Evolutionary conservation across 2,113 vertebrate genomes (phyloP).

Genomic region (Oxyura jamaicensis): DNA sequence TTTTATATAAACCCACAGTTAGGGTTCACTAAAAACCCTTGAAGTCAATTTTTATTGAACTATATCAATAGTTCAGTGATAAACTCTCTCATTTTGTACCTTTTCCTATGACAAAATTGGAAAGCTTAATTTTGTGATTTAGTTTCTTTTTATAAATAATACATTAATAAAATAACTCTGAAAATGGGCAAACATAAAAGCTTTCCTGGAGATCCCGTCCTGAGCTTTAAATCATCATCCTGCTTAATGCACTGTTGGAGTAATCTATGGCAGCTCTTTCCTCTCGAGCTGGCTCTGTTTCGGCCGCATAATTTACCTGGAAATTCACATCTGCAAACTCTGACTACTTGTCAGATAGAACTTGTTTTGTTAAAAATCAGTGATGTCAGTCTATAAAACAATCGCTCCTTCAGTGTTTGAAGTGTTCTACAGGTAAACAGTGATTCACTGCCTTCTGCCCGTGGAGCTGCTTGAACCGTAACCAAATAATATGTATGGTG

Average conservation of each 20-base stretch:
- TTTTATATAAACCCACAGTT: constrained; percentile 44
- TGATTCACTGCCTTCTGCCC: neutral
- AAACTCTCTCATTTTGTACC: neutral
- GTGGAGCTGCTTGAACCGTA: neutral
- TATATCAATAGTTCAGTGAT: constrained; percentile 21
- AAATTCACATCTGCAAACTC: neutral
- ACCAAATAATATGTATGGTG: neutral
- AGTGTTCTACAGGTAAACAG: neutral
- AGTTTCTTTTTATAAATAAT: neutral
- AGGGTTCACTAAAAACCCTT: constrained; percentile 34
- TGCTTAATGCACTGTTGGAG: neutral
- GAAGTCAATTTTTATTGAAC: constrained; percentile 32
- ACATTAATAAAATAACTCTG: constrained; percentile 10
- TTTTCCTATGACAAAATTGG: neutral
- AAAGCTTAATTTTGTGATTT: constrained; percentile 33
- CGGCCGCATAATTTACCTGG: constrained; percentile 34
- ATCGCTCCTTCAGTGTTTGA: neutral
- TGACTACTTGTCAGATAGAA: neutral
- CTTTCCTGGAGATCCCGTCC: constrained; percentile 16
- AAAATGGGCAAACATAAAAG: constrained; percentile 39
- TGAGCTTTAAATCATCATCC: constrained; percentile 44
- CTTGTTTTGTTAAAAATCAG: constrained; percentile 31
- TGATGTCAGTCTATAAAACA: neutral
- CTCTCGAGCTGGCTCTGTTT: neutral
- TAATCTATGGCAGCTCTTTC: neutral